These are phyloP conservation scores for Tenthredo amoena DNA, from an alignment of 2,888 invertebrate species.

Conservation along the genomic window DNA sequence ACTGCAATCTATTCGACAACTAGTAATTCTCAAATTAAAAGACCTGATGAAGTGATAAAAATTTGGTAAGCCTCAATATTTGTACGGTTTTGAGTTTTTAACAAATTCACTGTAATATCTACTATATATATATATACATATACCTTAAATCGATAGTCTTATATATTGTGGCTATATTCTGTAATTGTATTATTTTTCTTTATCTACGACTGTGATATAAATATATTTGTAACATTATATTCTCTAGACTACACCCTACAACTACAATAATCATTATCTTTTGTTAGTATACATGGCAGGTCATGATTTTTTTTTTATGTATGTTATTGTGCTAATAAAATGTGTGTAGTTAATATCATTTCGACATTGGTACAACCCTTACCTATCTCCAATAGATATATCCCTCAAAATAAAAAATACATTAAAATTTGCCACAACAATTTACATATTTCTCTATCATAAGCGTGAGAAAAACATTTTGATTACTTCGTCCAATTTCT, in stretches of 20 bases:
- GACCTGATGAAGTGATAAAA: neutral
- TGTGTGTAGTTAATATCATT: conserved; percentile 55
- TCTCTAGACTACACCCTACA: conserved; percentile 21
- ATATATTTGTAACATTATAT: conserved; percentile 65
- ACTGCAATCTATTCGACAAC: neutral
- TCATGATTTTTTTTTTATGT: conserved; percentile 60
- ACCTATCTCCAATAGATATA: neutral
- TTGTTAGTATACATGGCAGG: conserved; percentile 62
- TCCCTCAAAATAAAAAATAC: neutral
- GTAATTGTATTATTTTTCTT: conserved; percentile 61
- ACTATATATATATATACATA: neutral
- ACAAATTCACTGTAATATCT: neutral
- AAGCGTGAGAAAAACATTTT: neutral
- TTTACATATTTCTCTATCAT: neutral
- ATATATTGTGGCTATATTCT: conserved; percentile 20
- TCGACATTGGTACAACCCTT: neutral
- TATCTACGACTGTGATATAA: conserved; percentile 74
- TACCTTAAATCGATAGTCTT: conserved; percentile 15
- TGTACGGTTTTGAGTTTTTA: neutral
- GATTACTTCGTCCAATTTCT: neutral
- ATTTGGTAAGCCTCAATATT: conserved; percentile 26
- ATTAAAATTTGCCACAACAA: neutral
- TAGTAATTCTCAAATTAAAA: neutral
- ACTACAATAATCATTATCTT: conserved; percentile 30
- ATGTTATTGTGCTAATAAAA: conserved; percentile 70